Base-by-base conservation (phyloP, 2,888 invertebrate genomes). In the Platerodrilus igneus region DNA sequence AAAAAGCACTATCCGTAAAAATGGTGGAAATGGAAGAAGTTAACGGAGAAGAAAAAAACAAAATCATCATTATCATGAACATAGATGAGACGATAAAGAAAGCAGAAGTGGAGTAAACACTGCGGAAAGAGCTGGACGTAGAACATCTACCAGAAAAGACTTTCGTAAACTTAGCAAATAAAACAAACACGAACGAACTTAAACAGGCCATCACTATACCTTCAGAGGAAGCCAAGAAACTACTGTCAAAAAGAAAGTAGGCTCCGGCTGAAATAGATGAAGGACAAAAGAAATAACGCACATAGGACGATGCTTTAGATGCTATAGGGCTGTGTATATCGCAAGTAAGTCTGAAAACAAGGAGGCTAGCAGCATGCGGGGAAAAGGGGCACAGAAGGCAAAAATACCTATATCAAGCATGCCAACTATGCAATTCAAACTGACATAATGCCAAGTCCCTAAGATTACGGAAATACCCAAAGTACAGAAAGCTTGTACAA, bases 381-480 rank as follows among this genome's bases (percentile, higher is more conserved):
- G 9, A 22, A 22, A 10, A 8, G 9, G 22, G 22, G 4, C 22
- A 22, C 10, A 4, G 3, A 22, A 22, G 5, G 22, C 8, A 22
- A 22, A 4, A 22, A 4, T 22, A 10, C n/a, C 22, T 4, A 22
- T 9, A 22, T 22, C n/a, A 22, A n/a, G 10, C 10, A 8, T 25
- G 25, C 8, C 14, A 11, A 6, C 5, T 25, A 8, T 25, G 25
- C 25, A 13, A 25, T 3, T 3, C 3, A 10, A 11, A 11, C 4
- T 11, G 13, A 3, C 25, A 25, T n/a, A 25, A 25, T 5, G 8
- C 10, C 4, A 14, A 25, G 11, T 25, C 25, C 10, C 11, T 25
- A 14, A 25, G 25, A n/a, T n/a, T n/a, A n/a, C n/a, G n/a, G n/a
- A n/a, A n/a, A 13, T 25, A 14, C 25, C 13, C 25, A 10, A 25